Evolutionary conservation across 2,888 invertebrate genomes (phyloP), one percentile per base, ranked within the genome.

Genomic region (Parnassius mnemosyne): DNA sequence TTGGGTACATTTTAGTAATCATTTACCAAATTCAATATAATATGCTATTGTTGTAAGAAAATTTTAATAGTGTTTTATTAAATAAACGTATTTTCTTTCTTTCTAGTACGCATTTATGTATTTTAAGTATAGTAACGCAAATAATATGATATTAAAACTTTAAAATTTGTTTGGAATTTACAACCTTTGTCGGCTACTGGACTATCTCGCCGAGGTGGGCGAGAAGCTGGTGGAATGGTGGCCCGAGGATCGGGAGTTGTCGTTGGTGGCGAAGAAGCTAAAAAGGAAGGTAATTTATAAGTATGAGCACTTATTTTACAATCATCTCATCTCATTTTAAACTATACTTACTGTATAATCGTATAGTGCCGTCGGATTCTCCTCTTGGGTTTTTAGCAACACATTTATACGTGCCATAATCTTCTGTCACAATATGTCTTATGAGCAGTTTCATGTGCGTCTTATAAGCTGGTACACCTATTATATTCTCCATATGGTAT

Each of bases 331-430:
- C 42, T 10, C 11, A 16, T 52, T 41, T 42, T n/a, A 61, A 16
- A 34, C 7, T 34, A 25, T 10, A 94, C 96, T 95, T 92, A 97
- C 97, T 95, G 86, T 97, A 97, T 68, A 97, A 93, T 72, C 96
- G 94, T 81, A 97, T 97, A 67, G 95, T 95, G 69, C 97, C 97
- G 85, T 97, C 97, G 55, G 97, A 97, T 83, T 97, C 97, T 67
- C 97, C 97, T 69, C 97, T 93, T 63, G 97, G 97, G 91, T 97
- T 97, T 89, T 97, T 97, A 66, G 97, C 96, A 34, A 96, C 94
- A 71, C 97, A 97, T 83, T 96, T 97, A 84, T 97, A 97, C 58
- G 95, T 96, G 34, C 97, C 97, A 80, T 96, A 97, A 85, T 98
- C 97, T 72, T 93, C 93, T 69, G 93, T 94, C 75, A 95, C 93